Evolutionary conservation across 2,888 invertebrate genomes (phyloP).

Genomic region (Lomographa bimaculata): DNA sequence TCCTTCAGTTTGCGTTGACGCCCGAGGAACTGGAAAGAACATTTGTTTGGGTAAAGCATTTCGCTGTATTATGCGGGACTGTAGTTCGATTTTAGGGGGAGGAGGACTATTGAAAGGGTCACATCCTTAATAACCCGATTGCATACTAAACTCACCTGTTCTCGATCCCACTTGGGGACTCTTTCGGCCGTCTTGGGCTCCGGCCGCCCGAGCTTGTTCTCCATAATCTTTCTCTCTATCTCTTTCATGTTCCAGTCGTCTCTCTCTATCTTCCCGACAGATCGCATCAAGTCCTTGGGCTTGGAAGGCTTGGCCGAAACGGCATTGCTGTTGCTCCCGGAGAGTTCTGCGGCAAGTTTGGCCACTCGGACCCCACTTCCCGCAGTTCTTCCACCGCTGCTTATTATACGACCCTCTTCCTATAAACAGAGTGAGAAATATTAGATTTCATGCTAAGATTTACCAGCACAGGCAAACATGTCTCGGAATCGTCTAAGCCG

Average conservation of each 20-base stretch:
- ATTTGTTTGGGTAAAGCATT: too few species aligned
- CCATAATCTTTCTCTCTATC: conserved; percentile 94
- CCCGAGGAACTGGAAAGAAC: conserved; percentile 57
- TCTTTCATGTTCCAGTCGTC: conserved; percentile 96
- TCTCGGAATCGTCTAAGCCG: too few species aligned
- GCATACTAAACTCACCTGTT: conserved; percentile 87
- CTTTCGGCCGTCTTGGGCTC: conserved; percentile 86
- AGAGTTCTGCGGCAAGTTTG: conserved; percentile 88
- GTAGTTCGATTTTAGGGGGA: too few species aligned
- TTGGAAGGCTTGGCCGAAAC: conserved; percentile 85
- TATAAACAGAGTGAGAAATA: conserved; percentile 26
- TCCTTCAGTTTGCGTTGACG: conserved; percentile 67
- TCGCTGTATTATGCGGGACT: too few species aligned
- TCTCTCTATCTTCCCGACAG: conserved; percentile 94
- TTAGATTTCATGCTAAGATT: too few species aligned
- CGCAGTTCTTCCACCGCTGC: conserved; percentile 54
- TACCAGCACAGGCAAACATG: too few species aligned
- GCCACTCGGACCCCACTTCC: conserved; percentile 68
- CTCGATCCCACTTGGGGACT: conserved; percentile 96
- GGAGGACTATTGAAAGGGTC: too few species aligned
- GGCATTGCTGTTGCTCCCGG: conserved; percentile 82
- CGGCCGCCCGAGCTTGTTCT: conserved; percentile 87
- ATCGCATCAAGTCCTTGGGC: conserved; percentile 92
- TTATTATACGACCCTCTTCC: conserved; percentile 70
- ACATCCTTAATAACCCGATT: too few species aligned